A percentile compares a stretch with the other conserved stretches of the same genome.
phyloP scores from a whole-genome alignment of 1,140 invertebrate genomes.

The Neodiprion pinetum region DNA sequence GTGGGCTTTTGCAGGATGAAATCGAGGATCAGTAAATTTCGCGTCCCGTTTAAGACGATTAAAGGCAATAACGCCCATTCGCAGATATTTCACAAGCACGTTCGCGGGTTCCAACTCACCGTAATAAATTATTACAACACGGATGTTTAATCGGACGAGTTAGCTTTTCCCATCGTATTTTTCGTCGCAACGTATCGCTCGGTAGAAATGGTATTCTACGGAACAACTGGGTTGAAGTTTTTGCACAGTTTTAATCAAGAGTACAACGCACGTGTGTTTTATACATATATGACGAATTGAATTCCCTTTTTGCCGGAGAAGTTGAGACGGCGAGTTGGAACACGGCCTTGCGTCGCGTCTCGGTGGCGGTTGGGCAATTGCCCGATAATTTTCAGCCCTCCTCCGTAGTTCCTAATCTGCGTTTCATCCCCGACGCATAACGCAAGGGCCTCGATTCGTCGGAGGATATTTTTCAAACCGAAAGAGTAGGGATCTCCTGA shows the following conservation, averaged over 20 bases:
- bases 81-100: background rate
- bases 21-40: background rate
- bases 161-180: slow-evolving; percentile 21
- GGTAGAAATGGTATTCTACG: background rate
- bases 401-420: too few relatives aligned
- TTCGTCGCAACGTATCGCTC: background rate
- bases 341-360: slow-evolving; percentile 30
- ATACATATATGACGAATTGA: background rate
- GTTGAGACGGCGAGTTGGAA: slow-evolving; percentile 40
- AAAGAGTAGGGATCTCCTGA: too few relatives aligned
- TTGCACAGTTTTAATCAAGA: too few relatives aligned
- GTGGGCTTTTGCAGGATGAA: too few relatives aligned
- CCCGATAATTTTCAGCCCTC: too few relatives aligned
- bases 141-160: background rate
- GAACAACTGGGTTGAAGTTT: too few relatives aligned
- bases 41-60: background rate
- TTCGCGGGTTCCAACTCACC: background rate
- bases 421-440: too few relatives aligned
- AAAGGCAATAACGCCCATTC: background rate
- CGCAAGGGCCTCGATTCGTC: too few relatives aligned
- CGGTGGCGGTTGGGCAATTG: too few relatives aligned
- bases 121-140: background rate
- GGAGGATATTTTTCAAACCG: too few relatives aligned
- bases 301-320: background rate
- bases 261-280: too few relatives aligned